Evolutionary conservation across 2,797 vertebrate species (phyloP).

Genomic region (Cercopithecus neglectus): DNA sequence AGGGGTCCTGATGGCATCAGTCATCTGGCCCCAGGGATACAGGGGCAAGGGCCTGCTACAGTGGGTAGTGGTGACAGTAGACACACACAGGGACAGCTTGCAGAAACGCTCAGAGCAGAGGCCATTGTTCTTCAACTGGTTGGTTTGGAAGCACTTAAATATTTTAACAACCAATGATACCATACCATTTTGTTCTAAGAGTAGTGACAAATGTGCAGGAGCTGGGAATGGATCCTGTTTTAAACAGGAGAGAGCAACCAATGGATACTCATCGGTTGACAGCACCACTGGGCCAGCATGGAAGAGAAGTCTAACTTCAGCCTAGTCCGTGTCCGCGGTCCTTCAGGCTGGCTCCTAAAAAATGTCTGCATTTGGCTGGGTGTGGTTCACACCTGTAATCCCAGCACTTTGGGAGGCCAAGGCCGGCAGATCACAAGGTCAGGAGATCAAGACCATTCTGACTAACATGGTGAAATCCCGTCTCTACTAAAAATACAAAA

Average conservation of each 20-base stretch:
- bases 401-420: too few relatives aligned
- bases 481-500: too few relatives aligned
- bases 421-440: too few relatives aligned
- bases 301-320: not conserved
- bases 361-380: not conserved
- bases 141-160: not conserved
- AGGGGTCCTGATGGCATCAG: not conserved
- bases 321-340: not conserved
- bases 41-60: not conserved
- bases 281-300: not conserved
- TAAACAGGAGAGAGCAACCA: not conserved
- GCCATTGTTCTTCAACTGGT: not conserved
- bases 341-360: not conserved
- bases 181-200: not conserved
- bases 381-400: too few relatives aligned
- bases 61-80: not conserved
- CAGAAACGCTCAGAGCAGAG: not conserved
- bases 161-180: not conserved
- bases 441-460: too few relatives aligned
- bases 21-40: not conserved
- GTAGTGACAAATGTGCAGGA: not conserved
- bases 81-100: not conserved
- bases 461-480: too few relatives aligned
- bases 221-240: not conserved
- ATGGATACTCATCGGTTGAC: not conserved